phyloP scores from a whole-genome alignment of 1,140 invertebrate genomes.

The Cherax quadricarinatus region DNA sequence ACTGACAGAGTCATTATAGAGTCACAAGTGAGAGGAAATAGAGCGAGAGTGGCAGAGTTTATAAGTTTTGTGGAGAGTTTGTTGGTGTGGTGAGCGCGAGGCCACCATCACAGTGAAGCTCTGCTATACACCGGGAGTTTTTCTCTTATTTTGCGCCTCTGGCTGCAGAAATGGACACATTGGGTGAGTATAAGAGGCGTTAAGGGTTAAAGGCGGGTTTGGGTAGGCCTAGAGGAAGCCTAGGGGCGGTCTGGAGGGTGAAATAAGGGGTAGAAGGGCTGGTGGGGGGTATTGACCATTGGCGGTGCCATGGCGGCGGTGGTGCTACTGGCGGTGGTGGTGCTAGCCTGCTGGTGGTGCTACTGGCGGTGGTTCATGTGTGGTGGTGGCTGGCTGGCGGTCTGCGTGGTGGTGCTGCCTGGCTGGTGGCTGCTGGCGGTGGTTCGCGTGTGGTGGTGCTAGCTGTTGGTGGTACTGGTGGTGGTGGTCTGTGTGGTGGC shows the following conservation, averaged over 20 bases:
- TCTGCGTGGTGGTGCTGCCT: no score
- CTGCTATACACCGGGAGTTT: slow-evolving; percentile 9
- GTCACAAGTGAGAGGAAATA: no score
- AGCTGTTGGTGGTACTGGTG: no score
- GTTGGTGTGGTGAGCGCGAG: slow-evolving; percentile 36
- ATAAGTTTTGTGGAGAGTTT: slow-evolving; percentile 49
- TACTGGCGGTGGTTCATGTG: no score
- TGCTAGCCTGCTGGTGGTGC: background rate
- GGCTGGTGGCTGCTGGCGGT: no score
- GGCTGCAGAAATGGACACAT: slow-evolving; percentile 42
- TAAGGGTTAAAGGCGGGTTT: background rate
- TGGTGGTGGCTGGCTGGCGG: no score
- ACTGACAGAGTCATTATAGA: no score
- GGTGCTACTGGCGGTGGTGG: background rate
- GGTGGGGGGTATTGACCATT: no score
- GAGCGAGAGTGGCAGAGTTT: slow-evolving; percentile 27
- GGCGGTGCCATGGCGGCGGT: background rate
- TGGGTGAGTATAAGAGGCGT: slow-evolving; percentile 43
- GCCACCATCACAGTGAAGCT: slow-evolving; percentile 61
- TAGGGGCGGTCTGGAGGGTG: background rate
- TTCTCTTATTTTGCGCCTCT: slow-evolving; percentile 40
- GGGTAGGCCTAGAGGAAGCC: no score
- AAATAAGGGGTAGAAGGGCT: background rate
- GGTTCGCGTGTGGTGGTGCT: no score
- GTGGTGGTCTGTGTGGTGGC: no score